These are phyloP conservation scores for Cydia pomonella DNA, from an alignment of 1,140 invertebrate species.

Conservation along the genomic window DNA sequence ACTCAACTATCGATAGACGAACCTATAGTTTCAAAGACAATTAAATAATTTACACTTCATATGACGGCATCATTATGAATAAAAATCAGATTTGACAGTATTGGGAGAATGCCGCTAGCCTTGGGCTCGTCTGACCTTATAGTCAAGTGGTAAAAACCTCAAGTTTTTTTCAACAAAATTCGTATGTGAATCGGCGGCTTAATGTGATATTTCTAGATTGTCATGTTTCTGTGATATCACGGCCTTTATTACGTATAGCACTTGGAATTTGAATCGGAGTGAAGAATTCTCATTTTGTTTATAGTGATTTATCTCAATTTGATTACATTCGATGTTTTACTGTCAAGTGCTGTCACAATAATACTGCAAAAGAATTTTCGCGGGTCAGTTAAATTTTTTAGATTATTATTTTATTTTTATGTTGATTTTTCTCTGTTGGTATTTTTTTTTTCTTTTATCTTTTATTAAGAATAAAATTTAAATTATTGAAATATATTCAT, in stretches of 20 bases:
- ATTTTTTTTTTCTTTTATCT: too few species aligned
- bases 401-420: too few species aligned
- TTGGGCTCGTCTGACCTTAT: conserved; percentile 15
- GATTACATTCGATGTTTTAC: not conserved
- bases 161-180: conserved; percentile 7
- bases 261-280: not conserved
- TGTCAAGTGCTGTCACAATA: not conserved
- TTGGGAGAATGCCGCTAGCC: conserved; percentile 5
- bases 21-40: not conserved
- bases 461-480: too few species aligned
- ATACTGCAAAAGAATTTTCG: not conserved
- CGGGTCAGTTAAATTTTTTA: not conserved
- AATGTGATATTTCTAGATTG: conserved; percentile 12
- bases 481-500: too few species aligned
- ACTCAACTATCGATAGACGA: conserved; percentile 2
- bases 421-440: too few species aligned
- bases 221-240: conserved; percentile 8
- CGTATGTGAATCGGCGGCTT: conserved; percentile 18
- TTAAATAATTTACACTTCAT: conserved; percentile 14
- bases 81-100: not conserved
- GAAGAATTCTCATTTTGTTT: not conserved
- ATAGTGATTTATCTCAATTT: not conserved
- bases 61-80: conserved; percentile 12
- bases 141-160: conserved; percentile 19
- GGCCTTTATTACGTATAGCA: not conserved